Evolutionary conservation across 2,888 invertebrate species (phyloP), one percentile per base, ranked within the genome.

Genomic region (Nipponacmea schrenckii): DNA sequence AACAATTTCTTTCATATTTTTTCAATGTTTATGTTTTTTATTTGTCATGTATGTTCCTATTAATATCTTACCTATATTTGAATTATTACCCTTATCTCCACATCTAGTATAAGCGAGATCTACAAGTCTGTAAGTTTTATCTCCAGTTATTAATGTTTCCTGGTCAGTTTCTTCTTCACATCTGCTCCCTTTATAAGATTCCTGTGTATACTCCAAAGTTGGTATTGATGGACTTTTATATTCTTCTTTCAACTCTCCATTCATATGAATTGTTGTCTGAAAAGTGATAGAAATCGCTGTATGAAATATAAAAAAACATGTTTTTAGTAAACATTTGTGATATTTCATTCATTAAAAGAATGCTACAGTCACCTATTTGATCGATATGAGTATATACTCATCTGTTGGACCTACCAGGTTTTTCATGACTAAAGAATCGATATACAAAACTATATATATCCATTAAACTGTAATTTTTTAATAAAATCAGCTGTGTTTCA

Each of bases 31-130:
- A n/a, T n/a, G n/a, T n/a, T n/a, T n/a, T n/a, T n/a, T n/a, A n/a
- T n/a, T n/a, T n/a, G n/a, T n/a, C n/a, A n/a, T n/a, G n/a, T n/a
- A n/a, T n/a, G n/a, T n/a, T n/a, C n/a, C n/a, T n/a, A n/a, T n/a
- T n/a, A 39, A 39, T 1, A 8, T 7, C 39, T 74, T 77, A 89
- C 89, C 90, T 65, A 91, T 89, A 80, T 91, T 91, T 73, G 87
- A 86, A 62, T 83, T 84, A 77, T 91, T 87, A 24, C 90, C 91
- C 80, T 91, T 91, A 78, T 91, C 91, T 2, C 91, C 91, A 84
- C 90, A 90, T 68, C 91, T 85, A 1, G 90, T 89, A 74, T 84
- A 90, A 3, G 90, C 90, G 65, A 91, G 77, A 8, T 90, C 90
- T 70, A 86, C 87, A 20, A 90, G 79, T 20, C 85, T 79, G 78